Percentiles rank a stretch among this genome's conserved stretches.
phyloP scores from a whole-genome alignment of 2,113 vertebrate genomes.

The Hystrix brachyura region DNA sequence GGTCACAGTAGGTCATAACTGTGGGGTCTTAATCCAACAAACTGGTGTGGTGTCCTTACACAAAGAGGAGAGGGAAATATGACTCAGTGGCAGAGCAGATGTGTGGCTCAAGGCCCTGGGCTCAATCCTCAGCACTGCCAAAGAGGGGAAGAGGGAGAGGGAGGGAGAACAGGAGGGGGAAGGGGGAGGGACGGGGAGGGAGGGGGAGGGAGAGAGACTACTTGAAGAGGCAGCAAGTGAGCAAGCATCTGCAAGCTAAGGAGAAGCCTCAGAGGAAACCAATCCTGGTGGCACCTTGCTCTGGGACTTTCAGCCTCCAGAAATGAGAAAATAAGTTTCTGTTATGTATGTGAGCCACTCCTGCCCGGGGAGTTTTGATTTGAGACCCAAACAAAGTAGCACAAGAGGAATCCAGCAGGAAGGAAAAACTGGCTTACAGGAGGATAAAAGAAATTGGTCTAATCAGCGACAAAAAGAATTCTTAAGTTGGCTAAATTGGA shows the following conservation, averaged over 20 bases:
- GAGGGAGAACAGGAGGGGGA: no score
- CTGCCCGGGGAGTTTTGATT: not conserved
- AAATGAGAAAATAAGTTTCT: not conserved
- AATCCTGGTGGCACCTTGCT: not conserved
- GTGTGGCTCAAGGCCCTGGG: not conserved
- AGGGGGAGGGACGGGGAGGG: not conserved
- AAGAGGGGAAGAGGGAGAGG: not conserved
- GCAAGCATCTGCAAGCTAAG: not conserved
- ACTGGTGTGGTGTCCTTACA: not conserved
- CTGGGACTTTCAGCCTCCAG: not conserved
- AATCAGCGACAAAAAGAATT: not conserved
- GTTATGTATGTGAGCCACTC: not conserved
- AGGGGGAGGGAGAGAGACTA: not conserved
- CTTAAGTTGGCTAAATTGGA: not conserved
- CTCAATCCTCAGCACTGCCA: not conserved
- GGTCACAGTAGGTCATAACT: not conserved
- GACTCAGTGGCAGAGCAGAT: not conserved
- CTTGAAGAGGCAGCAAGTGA: not conserved
- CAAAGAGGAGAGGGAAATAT: not conserved
- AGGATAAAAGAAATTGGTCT: not conserved
- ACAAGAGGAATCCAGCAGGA: not conserved
- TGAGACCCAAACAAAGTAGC: not conserved
- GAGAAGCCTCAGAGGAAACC: not conserved
- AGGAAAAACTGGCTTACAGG: not conserved
- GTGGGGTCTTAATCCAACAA: not conserved